phyloP scores from a whole-genome alignment of 2,113 vertebrate genomes.

The Polyodon spathula region DNA sequence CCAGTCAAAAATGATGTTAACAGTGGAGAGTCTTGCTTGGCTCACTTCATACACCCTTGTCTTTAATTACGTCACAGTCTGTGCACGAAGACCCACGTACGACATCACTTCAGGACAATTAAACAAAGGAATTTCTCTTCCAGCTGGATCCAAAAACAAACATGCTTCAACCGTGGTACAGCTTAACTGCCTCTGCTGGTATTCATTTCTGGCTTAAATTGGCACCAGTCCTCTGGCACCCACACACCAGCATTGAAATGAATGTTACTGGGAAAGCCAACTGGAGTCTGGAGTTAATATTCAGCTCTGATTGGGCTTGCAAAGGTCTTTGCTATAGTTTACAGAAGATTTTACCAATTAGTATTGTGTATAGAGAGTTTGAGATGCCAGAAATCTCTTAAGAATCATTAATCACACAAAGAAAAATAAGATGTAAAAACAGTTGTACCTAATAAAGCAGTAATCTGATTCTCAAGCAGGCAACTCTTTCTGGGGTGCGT shows the following conservation, averaged over 20 bases:
- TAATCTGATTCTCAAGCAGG: constrained; percentile 58
- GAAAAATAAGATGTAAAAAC: constrained; percentile 43
- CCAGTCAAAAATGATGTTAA: constrained; percentile 2
- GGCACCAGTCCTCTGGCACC: constrained; percentile 58
- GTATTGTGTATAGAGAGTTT: constrained; percentile 51
- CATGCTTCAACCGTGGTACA: constrained; percentile 34
- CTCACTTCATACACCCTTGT: neutral
- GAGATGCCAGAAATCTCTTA: constrained; percentile 54
- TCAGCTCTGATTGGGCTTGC: constrained; percentile 60
- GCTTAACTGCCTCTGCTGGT: constrained; percentile 39
- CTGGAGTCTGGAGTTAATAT: constrained; percentile 70
- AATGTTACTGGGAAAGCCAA: constrained; percentile 72
- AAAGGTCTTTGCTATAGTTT: constrained; percentile 67
- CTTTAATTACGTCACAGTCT: constrained; percentile 10
- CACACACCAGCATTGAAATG: constrained; percentile 49
- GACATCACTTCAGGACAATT: constrained; percentile 42
- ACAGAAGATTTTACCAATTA: constrained; percentile 57
- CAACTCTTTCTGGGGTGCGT: constrained; percentile 58
- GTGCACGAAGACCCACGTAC: constrained; percentile 22
- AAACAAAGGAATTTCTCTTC: constrained; percentile 24
- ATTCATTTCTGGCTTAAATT: constrained; percentile 64
- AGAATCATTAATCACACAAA: constrained; percentile 54
- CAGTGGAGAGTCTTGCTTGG: constrained; percentile 14
- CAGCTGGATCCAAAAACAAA: constrained; percentile 32
- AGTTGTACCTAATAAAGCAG: constrained; percentile 49